Evolutionary conservation across 2,888 invertebrate species (phyloP).

Genomic region (Tubiluchus corallicola): DNA sequence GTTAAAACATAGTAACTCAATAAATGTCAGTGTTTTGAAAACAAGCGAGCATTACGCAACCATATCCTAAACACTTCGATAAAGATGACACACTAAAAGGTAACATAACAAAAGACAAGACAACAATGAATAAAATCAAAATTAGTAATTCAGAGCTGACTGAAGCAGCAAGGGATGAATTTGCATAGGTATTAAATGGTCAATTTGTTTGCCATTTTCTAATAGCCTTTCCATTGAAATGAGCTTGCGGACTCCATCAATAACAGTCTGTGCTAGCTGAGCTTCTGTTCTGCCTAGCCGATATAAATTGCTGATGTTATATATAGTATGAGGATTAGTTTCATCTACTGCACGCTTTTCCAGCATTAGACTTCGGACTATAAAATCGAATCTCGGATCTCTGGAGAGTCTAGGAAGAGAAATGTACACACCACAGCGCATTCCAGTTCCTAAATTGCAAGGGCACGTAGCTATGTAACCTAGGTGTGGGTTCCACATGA

Average conservation of each 20-base stretch:
- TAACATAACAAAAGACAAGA: too few species aligned
- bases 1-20: too few species aligned
- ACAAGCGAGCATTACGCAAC: too few species aligned
- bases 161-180: too few species aligned
- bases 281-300: slow-evolving; percentile 15
- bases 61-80: too few species aligned
- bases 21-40: too few species aligned
- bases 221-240: not conserved
- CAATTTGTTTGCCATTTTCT: not conserved
- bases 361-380: slow-evolving; percentile 14
- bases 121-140: too few species aligned
- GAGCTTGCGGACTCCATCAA: slow-evolving; percentile 13
- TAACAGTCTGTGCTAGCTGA: slow-evolving; percentile 13
- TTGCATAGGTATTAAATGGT: not conserved
- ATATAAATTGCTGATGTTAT: slow-evolving; percentile 15
- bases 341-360: slow-evolving; percentile 11
- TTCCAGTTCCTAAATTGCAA: slow-evolving; percentile 15
- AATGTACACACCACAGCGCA: slow-evolving; percentile 13
- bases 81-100: too few species aligned
- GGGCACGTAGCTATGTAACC: slow-evolving; percentile 16
- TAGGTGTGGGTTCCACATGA: slow-evolving; percentile 13
- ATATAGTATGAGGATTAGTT: slow-evolving; percentile 13
- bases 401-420: slow-evolving; percentile 15
- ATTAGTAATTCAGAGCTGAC: too few species aligned
- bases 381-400: slow-evolving; percentile 1